Base-by-base conservation (phyloP, 2,113 vertebrate genomes). In the Anoura caudifer region DNA sequence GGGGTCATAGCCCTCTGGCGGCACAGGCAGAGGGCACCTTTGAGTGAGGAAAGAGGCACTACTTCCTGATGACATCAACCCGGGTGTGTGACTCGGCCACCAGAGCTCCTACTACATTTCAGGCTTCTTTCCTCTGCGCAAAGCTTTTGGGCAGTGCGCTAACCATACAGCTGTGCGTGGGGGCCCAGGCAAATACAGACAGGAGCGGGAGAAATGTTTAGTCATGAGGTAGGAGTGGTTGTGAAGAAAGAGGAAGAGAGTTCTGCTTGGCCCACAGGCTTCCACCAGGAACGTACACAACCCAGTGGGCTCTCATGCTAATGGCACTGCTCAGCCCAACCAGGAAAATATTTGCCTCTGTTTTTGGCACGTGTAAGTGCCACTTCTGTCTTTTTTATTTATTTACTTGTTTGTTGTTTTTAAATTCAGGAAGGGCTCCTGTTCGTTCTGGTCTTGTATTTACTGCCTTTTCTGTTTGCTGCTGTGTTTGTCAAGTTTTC, bases 401-500 rank as follows among this genome's bases (percentile, higher is more conserved):
- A n/a, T 63, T 52, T 36, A 17, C n/a, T 69, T 65, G 56, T 72
- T 76, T 45, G 31, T 69, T 36, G 24, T 52, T 26, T 24, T 19
- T 4, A 17, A 88, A 41, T 61, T 36, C 17, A 90, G 67, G 36
- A 63, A 76, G 70, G 9, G 0, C 45, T 84, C n/a, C 67, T 75
- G 22, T 93, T 54, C 31, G 96, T 97, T 84, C 93, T 19, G 17
- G 50, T 83, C 82, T 50, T 19, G 17, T 28, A 45, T 81, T 91
- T 84, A 38, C 75, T 73, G 82, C 91, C 63, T 87, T 91, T 70
- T 70, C 63, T 77, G 14, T 83, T 52, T 5, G 28, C n/a, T 52
- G n/a, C 19, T 36, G 5, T 70, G 93, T 88, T 97, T 96, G 93
- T 95, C 96, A 97, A 91, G 41, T 95, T 95, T 91, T 89, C 79